These are phyloP conservation scores for Nomada fucata DNA, from an alignment of 2,888 invertebrate species.

Conservation along the genomic window DNA sequence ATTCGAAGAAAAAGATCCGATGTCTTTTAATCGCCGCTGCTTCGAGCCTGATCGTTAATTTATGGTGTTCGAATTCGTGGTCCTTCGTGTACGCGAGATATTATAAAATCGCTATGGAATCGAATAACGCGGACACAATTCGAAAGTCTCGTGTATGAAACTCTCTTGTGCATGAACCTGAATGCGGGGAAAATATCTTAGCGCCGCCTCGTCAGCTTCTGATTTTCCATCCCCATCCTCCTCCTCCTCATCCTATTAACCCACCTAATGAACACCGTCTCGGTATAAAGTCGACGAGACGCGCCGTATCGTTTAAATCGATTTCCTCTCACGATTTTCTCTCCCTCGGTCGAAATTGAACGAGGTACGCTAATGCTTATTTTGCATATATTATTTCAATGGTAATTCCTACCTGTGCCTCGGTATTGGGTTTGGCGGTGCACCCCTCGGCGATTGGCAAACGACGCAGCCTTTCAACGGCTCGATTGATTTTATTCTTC, in stretches of 20 bases:
- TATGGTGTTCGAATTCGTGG: too few species aligned
- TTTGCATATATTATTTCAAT: too few species aligned
- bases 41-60: background rate
- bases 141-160: background rate
- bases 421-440: background rate
- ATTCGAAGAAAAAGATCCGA: background rate
- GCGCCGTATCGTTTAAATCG: background rate
- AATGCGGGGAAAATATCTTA: background rate
- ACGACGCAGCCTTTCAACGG: conserved; percentile 42
- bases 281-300: conserved; percentile 2
- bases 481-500: conserved; percentile 48
- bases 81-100: too few species aligned
- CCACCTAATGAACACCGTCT: background rate
- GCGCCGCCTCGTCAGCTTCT: conserved; percentile 39
- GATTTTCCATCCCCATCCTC: conserved; percentile 48
- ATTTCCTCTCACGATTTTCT: background rate
- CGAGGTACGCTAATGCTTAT: too few species aligned
- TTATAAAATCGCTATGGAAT: too few species aligned
- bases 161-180: background rate
- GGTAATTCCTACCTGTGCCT: conserved; percentile 47
- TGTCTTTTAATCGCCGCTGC: background rate
- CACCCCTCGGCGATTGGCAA: conserved; percentile 55
- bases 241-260: conserved; percentile 48
- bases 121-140: too few species aligned
- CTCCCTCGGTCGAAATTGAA: background rate